Conservation (phyloP, 2,113 vertebrate species). For the Paracanthobrama guichenoti region DNA sequence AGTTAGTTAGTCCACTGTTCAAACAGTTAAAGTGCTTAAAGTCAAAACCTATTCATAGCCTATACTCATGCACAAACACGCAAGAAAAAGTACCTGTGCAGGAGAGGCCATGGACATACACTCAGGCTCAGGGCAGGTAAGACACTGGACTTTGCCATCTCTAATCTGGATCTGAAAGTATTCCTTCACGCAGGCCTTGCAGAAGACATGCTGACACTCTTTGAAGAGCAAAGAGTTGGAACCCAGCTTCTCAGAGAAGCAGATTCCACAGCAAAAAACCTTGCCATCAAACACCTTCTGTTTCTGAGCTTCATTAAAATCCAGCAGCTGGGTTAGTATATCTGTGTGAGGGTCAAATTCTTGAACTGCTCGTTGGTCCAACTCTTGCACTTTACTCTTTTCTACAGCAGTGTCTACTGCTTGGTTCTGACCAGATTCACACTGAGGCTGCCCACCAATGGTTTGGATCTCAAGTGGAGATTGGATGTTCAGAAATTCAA, state of each 20-base stretch:
- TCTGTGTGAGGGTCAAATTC: constrained; percentile 79
- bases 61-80: background rate
- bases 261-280: constrained; percentile 87
- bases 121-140: constrained; percentile 92
- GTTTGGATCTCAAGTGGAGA: constrained; percentile 83
- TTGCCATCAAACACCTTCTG: constrained; percentile 87
- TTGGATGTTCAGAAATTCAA: constrained; percentile 84
- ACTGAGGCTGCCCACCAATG: background rate
- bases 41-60: background rate
- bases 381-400: background rate
- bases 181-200: constrained; percentile 88
- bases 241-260: constrained; percentile 92
- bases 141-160: constrained; percentile 92
- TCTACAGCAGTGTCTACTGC: constrained; percentile 37
- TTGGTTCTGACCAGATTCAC: background rate
- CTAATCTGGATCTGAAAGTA: constrained; percentile 96
- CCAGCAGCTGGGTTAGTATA: constrained; percentile 87
- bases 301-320: constrained; percentile 89
- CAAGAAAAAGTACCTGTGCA: constrained; percentile 81
- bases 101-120: constrained; percentile 90
- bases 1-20: background rate
- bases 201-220: constrained; percentile 92
- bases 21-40: background rate
- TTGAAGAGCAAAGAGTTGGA: constrained; percentile 84
- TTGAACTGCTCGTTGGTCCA: constrained; percentile 81